Percentiles rank a stretch among this genome's conserved stretches.
Evolutionary conservation across 1,140 invertebrate genomes (phyloP).

Genomic region (Rhopalosiphum padi): DNA sequence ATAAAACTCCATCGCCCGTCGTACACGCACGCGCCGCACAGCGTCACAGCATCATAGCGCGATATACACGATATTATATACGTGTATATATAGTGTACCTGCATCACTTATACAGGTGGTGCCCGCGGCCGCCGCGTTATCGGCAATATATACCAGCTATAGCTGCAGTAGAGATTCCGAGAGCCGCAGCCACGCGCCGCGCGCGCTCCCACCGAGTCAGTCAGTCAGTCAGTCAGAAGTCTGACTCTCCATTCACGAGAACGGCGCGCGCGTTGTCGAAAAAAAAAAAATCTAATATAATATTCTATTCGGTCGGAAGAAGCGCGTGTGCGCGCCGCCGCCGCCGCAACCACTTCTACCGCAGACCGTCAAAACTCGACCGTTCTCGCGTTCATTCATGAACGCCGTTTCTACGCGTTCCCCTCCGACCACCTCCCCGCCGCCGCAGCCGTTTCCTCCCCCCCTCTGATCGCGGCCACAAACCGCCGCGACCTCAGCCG

Average conservation of each 20-base stretch:
- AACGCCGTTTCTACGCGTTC: neutral
- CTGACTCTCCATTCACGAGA: neutral
- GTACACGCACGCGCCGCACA: neutral
- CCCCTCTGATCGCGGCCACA: neutral
- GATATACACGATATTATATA: neutral
- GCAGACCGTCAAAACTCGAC: neutral
- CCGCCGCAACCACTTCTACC: too few relatives aligned
- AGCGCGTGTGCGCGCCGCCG: neutral
- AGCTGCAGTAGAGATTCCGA: neutral
- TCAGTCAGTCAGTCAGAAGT: neutral
- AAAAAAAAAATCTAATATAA: neutral
- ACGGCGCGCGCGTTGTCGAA: neutral
- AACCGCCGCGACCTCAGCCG: neutral
- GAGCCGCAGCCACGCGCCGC: neutral
- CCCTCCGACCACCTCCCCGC: neutral
- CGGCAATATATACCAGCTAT: neutral
- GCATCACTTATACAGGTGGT: neutral
- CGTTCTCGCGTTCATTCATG: neutral
- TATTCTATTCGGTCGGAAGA: neutral
- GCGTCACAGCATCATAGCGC: neutral
- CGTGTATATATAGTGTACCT: too few relatives aligned
- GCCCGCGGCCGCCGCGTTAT: neutral
- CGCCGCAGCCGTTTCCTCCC: neutral
- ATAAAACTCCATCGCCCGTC: neutral
- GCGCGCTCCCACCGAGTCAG: neutral